Base-by-base conservation (phyloP, 2,888 invertebrate genomes). In the Azorinus chamasolen region DNA sequence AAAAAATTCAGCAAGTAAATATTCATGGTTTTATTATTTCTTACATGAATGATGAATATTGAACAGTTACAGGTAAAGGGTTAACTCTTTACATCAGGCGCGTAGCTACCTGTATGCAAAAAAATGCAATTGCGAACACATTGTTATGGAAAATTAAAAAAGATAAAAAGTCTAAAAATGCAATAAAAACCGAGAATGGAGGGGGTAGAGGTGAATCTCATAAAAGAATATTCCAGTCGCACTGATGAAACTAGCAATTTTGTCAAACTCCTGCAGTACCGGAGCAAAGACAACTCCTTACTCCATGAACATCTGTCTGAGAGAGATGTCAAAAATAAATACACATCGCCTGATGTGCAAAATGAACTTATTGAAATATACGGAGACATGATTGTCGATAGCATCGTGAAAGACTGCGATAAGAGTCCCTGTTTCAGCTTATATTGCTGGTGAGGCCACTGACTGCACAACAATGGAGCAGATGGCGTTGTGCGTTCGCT, bases 381-480 rank as follows among this genome's bases (percentile, higher is more conserved):
- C 39, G 65, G 55, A 27, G 55, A 65, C 14, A 22, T 20, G 32
- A 25, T 65, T 12, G 32, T 6, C 22, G 24, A 54, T 1, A 32
- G 43, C 20, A 46, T 65, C 20, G 55, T 65, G 5, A 8, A 32
- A 16, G 14, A 46, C 3, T 65, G 65, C 37, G 55, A 65, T n/a
- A 25, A 18, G 14, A 20, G 32, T 4, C 55, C 53, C 16, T 63
- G 32, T 41, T 65, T 55, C 25, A 46, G 65, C 5, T 55, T 65
- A n/a, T 20, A 65, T 65, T 10, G 65, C 65, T 12, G 55, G 55
- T 25, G 65, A 65, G 37, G 65, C 65, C 8, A 65, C 65, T 32
- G 55, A 65, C 27, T 46, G 50, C 8, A 10, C 64, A 4, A 72
- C 72, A 3, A 72, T 72, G 32, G 65, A 65, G 43, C 53, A 72